A percentile compares a stretch with the other conserved stretches of the same genome.
Evolutionary conservation across 2,113 vertebrate genomes (phyloP).

Genomic region (Neofelis nebulosa): DNA sequence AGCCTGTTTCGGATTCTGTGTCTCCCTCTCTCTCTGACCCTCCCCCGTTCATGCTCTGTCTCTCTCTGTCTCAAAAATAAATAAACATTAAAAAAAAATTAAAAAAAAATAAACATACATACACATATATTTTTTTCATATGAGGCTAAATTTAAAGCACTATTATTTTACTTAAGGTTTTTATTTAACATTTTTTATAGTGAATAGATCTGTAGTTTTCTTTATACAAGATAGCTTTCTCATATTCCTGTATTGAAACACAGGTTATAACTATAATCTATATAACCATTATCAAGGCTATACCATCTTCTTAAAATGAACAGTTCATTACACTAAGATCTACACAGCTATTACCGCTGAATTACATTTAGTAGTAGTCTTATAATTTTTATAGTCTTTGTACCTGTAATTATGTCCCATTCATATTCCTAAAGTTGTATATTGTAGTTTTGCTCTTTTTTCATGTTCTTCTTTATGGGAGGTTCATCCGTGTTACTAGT

Average conservation of each 20-base stretch:
- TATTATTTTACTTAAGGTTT: constrained; percentile 14
- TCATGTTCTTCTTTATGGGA: neutral
- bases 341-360: neutral
- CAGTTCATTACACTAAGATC: neutral
- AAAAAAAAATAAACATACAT: neutral
- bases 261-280: neutral
- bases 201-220: neutral
- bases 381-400: neutral
- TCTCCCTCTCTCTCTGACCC: too few species aligned
- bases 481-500: neutral
- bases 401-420: neutral
- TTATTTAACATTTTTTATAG: constrained; percentile 5
- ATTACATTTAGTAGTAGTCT: neutral
- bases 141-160: neutral
- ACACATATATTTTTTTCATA: neutral
- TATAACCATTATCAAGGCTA: neutral
- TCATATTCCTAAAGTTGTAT: neutral
- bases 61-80: too few species aligned
- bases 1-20: too few species aligned
- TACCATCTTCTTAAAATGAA: neutral
- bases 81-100: too few species aligned
- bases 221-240: neutral
- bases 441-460: neutral
- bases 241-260: neutral
- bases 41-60: too few species aligned